Percentiles rank a stretch among this genome's conserved stretches.
Conservation (phyloP, 37 sponge, comb jelly and placozoan genomes). For the Bolinopsis microptera region DNA sequence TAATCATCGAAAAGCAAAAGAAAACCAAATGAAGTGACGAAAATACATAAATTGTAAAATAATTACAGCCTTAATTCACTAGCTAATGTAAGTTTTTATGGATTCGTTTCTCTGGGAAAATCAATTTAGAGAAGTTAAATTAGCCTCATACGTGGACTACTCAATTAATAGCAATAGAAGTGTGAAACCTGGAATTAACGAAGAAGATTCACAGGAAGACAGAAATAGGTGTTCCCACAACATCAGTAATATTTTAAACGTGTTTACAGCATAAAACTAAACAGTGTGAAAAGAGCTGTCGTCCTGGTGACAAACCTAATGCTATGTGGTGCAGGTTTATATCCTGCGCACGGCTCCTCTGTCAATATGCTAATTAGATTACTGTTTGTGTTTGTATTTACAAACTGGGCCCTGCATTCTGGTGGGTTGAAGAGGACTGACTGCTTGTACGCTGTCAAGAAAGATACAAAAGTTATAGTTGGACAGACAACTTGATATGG, state of each 20-base stretch:
- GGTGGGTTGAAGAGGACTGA: too few relatives aligned
- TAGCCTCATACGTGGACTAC: background rate
- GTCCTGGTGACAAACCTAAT: too few relatives aligned
- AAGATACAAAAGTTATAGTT: too few relatives aligned
- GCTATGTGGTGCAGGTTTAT: too few relatives aligned
- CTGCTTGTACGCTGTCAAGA: too few relatives aligned
- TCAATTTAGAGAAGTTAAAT: background rate
- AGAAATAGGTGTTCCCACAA: background rate
- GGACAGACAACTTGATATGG: too few relatives aligned
- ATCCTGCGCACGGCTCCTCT: background rate
- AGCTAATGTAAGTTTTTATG: background rate
- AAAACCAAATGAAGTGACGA: background rate
- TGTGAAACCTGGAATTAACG: background rate
- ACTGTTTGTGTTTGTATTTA: background rate
- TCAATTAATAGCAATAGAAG: background rate
- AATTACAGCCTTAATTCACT: background rate
- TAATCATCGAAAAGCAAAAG: background rate
- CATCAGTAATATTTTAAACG: too few relatives aligned
- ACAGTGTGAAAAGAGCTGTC: too few relatives aligned
- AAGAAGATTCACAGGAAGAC: background rate
- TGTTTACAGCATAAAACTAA: too few relatives aligned
- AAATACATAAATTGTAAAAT: background rate
- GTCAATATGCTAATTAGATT: background rate
- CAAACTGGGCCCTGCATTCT: too few relatives aligned
- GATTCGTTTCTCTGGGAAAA: background rate